Evolutionary conservation across 2,888 invertebrate species (phyloP), one percentile per base, ranked within the genome.

Genomic region (Ryuthela nishihirai): DNA sequence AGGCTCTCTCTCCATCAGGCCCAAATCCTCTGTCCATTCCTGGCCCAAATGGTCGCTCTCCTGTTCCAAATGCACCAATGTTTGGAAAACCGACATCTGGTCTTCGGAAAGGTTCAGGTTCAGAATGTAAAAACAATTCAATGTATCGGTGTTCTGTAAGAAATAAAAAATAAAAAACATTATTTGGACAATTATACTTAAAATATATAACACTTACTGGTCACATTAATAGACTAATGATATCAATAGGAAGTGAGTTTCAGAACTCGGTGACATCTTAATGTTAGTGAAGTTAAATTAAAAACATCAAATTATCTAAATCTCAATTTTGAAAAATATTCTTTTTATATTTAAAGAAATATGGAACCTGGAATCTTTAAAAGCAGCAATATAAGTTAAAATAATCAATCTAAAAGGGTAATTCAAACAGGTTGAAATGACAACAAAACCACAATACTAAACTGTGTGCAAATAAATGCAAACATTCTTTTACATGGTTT

Each of bases 141-240:
- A 67, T 66, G 40, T 67, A 67, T 15, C 67, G 62, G 70, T 88
- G 88, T 62, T 90, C 76, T 76, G 67, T 3, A 70, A 69, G 26
- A 42, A 62, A 52, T 50, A 43, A 35, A 47, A 48, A 38, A n/a
- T 12, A 17, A 43, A 43, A n/a, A 36, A 15, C 15, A 17, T 6
- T 36, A 15, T 6, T 36, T 10, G 15, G 7, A 15, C 7, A 10
- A 15, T 12, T 26, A 6, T n/a, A 5, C 10, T 26, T 43, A 15
- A 34, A 17, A 35, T 17, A 9, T 9, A 46, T 32, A 23, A 32
- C 35, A 46, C 10, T 46, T 46, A 46, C 15, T 25, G 5, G 6
- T 26, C 26, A 9, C 44, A 43, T n/a, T 5, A 24, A 39, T 15
- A 24, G 7, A 29, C 29, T 9, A 29, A 29, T 12, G 12, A 7